Conservation (phyloP, 2,113 vertebrate species). For the Platysteira castanea region DNA sequence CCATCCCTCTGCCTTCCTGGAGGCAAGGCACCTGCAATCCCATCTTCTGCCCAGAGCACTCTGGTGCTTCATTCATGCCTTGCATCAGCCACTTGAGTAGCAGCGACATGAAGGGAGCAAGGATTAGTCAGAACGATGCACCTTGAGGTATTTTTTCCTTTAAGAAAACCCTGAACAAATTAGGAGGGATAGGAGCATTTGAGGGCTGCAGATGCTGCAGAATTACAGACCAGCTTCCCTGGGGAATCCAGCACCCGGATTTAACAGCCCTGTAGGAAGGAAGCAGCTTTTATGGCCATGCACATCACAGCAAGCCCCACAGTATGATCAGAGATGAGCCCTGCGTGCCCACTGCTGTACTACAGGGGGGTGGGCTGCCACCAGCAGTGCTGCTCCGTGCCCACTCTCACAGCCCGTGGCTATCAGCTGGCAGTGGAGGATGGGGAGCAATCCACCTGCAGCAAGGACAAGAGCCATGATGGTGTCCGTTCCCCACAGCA, state of each 20-base stretch:
- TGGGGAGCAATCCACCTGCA: neutral
- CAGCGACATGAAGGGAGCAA: neutral
- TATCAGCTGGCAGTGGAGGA: neutral
- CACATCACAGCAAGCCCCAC: neutral
- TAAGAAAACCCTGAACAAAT: neutral
- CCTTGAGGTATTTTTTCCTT: neutral
- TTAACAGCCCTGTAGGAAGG: neutral
- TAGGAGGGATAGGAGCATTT: neutral
- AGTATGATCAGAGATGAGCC: rapidly evolving
- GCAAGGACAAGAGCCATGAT: neutral
- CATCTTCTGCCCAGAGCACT: neutral
- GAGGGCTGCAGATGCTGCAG: neutral
- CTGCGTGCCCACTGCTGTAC: neutral
- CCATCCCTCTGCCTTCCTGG: neutral
- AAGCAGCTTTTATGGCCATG: neutral
- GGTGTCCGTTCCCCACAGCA: neutral
- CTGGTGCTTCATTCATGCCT: neutral
- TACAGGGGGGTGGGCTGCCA: neutral
- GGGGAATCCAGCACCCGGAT: neutral
- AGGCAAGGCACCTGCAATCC: rapidly evolving
- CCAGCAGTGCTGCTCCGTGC: neutral
- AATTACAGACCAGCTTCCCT: neutral
- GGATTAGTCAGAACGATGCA: neutral
- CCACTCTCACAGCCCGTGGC: neutral
- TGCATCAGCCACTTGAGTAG: neutral